A percentile compares a stretch with the other conserved stretches of the same genome.
Conservation (phyloP, 2,888 invertebrate species). For the Dicranocentrus wangi region DNA sequence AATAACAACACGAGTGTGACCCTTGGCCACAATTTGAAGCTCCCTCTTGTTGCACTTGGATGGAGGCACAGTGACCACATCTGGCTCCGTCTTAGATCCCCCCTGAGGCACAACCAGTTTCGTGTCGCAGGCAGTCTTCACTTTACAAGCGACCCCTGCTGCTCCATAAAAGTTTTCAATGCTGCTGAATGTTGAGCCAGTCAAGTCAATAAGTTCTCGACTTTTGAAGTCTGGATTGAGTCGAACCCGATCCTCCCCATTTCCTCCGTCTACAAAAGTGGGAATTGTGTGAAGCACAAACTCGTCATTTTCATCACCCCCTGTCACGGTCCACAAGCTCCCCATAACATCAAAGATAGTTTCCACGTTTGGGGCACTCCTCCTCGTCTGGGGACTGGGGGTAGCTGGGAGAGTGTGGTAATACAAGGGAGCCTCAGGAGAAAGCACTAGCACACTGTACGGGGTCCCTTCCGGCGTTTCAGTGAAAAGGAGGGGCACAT, state of each 20-base stretch:
- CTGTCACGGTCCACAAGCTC: not conserved
- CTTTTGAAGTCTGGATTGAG: not conserved
- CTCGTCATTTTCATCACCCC: constrained; percentile 6
- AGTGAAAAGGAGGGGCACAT: not conserved
- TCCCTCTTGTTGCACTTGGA: not conserved
- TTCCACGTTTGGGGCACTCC: too few relatives aligned
- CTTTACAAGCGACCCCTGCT: too few relatives aligned
- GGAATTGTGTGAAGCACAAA: constrained; percentile 2
- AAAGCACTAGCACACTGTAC: not conserved
- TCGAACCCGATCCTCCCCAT: not conserved
- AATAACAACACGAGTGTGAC: not conserved
- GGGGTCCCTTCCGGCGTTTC: not conserved
- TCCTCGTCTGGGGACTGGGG: not conserved
- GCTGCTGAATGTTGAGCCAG: not conserved
- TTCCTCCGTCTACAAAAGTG: not conserved
- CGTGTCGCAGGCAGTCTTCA: not conserved
- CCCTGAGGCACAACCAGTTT: not conserved
- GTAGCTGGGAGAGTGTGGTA: constrained; percentile 2
- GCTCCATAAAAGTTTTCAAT: constrained; percentile 13
- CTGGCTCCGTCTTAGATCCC: not conserved
- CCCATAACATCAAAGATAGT: constrained; percentile 26
- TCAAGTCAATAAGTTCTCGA: not conserved
- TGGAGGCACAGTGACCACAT: not conserved
- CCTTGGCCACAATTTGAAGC: constrained; percentile 4
- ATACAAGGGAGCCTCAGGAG: not conserved